These are phyloP conservation scores for Drosophila obscura DNA, from an alignment of 1,140 invertebrate species.

Conservation along the genomic window DNA sequence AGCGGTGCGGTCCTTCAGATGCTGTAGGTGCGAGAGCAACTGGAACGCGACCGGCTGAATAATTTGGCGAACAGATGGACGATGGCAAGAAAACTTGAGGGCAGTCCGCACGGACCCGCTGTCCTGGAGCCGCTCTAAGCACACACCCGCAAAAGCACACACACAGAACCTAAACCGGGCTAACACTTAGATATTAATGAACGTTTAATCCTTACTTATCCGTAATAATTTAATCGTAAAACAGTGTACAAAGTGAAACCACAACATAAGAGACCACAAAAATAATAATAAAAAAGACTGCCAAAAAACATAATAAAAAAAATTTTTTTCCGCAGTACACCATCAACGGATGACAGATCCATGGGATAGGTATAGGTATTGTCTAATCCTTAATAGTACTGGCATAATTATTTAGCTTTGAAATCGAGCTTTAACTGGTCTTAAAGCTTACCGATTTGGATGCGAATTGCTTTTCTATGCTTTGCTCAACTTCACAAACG, in stretches of 20 bases:
- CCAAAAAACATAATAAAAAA: too few species aligned
- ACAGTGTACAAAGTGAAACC: conserved; percentile 78
- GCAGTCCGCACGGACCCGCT: conserved; percentile 82
- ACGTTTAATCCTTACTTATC: conserved; percentile 60
- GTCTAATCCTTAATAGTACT: neutral
- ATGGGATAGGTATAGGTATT: neutral
- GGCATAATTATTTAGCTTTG: conserved; percentile 17
- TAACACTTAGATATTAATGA: conserved; percentile 61
- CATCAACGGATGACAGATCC: conserved; percentile 11
- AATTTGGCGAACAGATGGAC: conserved; percentile 86
- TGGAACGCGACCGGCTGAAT: conserved; percentile 87
- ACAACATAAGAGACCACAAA: conserved; percentile 49
- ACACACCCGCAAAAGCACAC: neutral
- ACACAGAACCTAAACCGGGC: conserved; percentile 39
- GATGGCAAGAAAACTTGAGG: conserved; percentile 91
- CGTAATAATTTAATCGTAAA: conserved; percentile 58
- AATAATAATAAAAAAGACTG: conserved; percentile 60
- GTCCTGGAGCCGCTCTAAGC: conserved; percentile 74
- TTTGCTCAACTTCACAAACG: neutral
- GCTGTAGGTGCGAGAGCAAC: conserved; percentile 94
- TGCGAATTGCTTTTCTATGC: conserved; percentile 8
- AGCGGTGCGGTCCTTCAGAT: conserved; percentile 93
- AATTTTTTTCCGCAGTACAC: conserved; percentile 25
- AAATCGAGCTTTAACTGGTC: conserved; percentile 50
- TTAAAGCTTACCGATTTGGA: conserved; percentile 47